These are phyloP conservation scores for Busseola fusca DNA, from an alignment of 2,888 invertebrate genomes.

Conservation along the genomic window DNA sequence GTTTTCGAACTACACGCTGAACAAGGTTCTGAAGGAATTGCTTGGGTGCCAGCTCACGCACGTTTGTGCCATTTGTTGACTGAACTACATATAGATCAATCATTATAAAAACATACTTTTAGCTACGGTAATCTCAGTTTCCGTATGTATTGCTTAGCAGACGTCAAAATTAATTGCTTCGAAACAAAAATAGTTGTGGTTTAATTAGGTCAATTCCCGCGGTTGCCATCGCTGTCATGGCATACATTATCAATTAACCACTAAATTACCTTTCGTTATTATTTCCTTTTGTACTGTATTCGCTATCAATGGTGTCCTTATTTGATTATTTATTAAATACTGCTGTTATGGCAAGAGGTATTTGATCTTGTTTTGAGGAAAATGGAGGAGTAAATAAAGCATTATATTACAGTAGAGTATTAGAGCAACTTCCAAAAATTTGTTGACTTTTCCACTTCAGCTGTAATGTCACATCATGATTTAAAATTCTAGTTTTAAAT, in stretches of 20 bases:
- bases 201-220: conserved; percentile 30
- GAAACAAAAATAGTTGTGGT: conserved; percentile 20
- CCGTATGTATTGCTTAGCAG: neutral
- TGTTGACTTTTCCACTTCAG: too few species aligned
- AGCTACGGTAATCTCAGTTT: neutral
- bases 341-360: neutral
- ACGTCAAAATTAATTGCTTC: conserved; percentile 2
- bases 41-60: neutral
- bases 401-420: too few species aligned
- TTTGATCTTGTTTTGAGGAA: neutral
- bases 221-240: conserved; percentile 4
- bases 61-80: neutral
- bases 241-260: conserved; percentile 26
- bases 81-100: neutral
- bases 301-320: conserved; percentile 11
- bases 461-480: too few species aligned
- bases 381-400: neutral
- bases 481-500: too few species aligned
- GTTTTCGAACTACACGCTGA: neutral
- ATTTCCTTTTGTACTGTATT: conserved; percentile 28
- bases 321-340: conserved; percentile 17
- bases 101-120: neutral
- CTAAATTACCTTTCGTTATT: conserved; percentile 40
- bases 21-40: neutral
- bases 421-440: too few species aligned